A percentile compares a stretch with the other conserved stretches of the same genome.
These are phyloP conservation scores for Galerucella pusilla DNA, from an alignment of 2,888 invertebrate genomes.

Conservation along the genomic window DNA sequence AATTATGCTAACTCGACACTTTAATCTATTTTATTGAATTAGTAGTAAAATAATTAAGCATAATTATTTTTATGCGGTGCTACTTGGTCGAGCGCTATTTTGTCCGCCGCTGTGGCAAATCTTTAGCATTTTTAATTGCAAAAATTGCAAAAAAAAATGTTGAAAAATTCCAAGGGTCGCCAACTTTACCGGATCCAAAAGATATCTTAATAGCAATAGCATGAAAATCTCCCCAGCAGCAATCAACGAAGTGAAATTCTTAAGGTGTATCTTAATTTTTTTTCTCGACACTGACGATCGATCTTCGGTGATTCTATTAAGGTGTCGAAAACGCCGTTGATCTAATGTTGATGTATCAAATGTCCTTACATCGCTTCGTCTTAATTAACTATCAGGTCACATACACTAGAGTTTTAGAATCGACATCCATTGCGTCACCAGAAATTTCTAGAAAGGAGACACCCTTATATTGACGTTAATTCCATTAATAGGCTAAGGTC, in stretches of 20 bases:
- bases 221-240: not conserved
- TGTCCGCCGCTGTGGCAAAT: too few relatives aligned
- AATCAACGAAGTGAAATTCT: not conserved
- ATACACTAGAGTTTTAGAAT: constrained; percentile 2
- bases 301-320: constrained; percentile 18
- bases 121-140: too few relatives aligned
- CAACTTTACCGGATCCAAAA: not conserved
- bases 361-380: constrained; percentile 8
- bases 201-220: not conserved
- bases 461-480: too few relatives aligned
- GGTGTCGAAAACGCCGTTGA: constrained; percentile 15
- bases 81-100: too few relatives aligned
- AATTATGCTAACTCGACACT: too few relatives aligned
- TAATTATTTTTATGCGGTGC: too few relatives aligned
- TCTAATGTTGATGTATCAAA: constrained; percentile 16
- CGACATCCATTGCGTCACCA: not conserved
- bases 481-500: too few relatives aligned
- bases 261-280: not conserved
- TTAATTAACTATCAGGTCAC: constrained; percentile 18
- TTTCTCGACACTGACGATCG: constrained; percentile 4
- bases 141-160: too few relatives aligned
- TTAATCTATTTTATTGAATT: too few relatives aligned
- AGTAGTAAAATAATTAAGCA: too few relatives aligned
- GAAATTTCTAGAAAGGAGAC: not conserved
- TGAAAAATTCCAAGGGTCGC: too few relatives aligned